phyloP scores from a whole-genome alignment of 2,888 invertebrate genomes.

The Dryobotodes eremita region DNA sequence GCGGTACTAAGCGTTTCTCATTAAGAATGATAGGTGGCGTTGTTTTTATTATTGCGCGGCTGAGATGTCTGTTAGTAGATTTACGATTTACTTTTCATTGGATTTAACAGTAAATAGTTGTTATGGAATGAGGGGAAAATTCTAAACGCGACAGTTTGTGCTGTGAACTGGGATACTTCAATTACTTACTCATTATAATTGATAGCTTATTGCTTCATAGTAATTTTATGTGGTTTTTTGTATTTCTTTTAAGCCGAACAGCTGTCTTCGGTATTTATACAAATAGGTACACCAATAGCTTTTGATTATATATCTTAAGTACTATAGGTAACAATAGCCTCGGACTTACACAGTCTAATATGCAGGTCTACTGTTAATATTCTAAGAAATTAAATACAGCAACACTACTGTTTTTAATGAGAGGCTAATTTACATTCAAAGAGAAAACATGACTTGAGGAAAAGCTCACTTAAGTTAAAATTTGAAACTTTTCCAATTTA shows the following conservation, averaged over 20 bases:
- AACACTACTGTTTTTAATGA: slow-evolving; percentile 13
- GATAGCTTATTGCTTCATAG: slow-evolving; percentile 25
- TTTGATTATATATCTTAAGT: no score
- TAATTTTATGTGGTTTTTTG: slow-evolving; percentile 25
- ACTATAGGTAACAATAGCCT: no score
- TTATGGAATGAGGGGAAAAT: slow-evolving; percentile 38
- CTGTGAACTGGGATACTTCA: slow-evolving; percentile 48
- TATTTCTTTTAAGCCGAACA: slow-evolving; percentile 7
- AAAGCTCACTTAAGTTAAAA: not conserved
- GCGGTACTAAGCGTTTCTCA: slow-evolving; percentile 84
- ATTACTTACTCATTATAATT: slow-evolving; percentile 62
- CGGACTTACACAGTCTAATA: not conserved
- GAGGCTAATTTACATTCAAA: not conserved
- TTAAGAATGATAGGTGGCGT: slow-evolving; percentile 78
- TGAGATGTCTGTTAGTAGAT: slow-evolving; percentile 51
- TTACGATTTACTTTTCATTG: slow-evolving; percentile 61
- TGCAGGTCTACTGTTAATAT: slow-evolving; percentile 23
- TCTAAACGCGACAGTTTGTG: slow-evolving; percentile 55
- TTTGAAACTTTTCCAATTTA: not conserved
- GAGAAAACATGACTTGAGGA: not conserved
- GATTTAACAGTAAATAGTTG: slow-evolving; percentile 57
- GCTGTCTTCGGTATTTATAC: not conserved
- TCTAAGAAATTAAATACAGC: slow-evolving; percentile 9
- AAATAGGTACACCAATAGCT: no score
- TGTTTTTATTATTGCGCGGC: slow-evolving; percentile 67